Percentiles rank a stretch among this genome's conserved stretches.
phyloP scores from a whole-genome alignment of 1,140 invertebrate species.

The Drosophila mayri region DNA sequence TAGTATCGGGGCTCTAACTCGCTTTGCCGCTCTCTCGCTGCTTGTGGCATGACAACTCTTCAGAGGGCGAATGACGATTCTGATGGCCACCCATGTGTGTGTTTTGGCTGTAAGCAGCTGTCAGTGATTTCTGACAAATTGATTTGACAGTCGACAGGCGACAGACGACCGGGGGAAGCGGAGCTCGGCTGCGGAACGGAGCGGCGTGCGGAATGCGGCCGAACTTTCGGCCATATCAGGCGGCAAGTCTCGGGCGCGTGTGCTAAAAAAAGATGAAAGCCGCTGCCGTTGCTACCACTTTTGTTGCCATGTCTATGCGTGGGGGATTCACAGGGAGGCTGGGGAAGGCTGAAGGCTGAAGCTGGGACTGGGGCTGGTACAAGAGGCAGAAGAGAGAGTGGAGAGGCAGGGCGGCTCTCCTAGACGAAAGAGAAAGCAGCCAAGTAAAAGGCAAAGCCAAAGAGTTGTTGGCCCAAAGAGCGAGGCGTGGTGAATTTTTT shows the following conservation, averaged over 20 bases:
- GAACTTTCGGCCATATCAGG: conserved; percentile 25
- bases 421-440: conserved; percentile 48
- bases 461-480: conserved; percentile 68
- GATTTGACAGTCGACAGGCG: conserved; percentile 82
- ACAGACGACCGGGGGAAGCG: conserved; percentile 34
- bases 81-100: conserved; percentile 44
- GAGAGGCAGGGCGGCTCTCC: conserved; percentile 53
- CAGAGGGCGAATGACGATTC: conserved; percentile 52
- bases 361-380: neutral
- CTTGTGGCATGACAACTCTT: conserved; percentile 73
- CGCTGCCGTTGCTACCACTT: conserved; percentile 46
- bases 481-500: conserved; percentile 70
- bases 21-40: conserved; percentile 29
- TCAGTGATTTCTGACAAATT: conserved; percentile 83
- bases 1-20: conserved; percentile 6
- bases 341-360: neutral
- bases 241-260: conserved; percentile 70
- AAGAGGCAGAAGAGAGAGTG: conserved; percentile 19
- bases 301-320: conserved; percentile 71
- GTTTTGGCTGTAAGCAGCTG: conserved; percentile 82
- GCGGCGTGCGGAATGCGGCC: conserved; percentile 18
- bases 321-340: neutral
- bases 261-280: conserved; percentile 71
- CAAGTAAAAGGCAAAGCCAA: conserved; percentile 46
- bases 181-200: neutral